These are phyloP conservation scores for Mesitornis unicolor DNA, from an alignment of 2,113 vertebrate genomes.

Conservation along the genomic window DNA sequence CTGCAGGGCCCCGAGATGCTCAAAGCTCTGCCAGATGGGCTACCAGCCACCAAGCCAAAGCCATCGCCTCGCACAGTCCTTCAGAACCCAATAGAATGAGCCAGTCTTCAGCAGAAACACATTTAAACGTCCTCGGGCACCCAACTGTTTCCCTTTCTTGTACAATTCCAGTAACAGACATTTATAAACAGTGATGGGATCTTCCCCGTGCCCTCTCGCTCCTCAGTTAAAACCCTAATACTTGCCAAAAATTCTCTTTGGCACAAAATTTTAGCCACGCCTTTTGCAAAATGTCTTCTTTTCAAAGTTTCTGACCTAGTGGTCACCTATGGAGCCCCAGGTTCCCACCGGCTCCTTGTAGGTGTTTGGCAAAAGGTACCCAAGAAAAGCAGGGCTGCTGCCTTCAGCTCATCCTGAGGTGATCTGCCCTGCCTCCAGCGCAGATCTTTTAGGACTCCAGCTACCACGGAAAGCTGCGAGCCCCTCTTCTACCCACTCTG, in stretches of 20 bases:
- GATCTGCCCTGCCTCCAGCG: fast-evolving
- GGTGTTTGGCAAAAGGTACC: neutral
- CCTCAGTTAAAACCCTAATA: neutral
- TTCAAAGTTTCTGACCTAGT: neutral
- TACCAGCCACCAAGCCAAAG: neutral
- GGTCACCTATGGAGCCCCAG: fast-evolving
- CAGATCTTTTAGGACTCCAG: neutral
- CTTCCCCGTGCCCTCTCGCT: neutral
- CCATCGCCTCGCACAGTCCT: neutral
- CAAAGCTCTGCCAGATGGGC: neutral
- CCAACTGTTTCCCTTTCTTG: neutral
- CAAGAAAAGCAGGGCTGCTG: neutral
- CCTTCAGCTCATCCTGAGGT: neutral
- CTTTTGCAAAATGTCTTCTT: neutral
- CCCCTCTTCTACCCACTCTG: neutral
- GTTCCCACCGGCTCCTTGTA: neutral
- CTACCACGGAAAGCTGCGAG: neutral
- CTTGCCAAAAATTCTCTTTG: neutral
- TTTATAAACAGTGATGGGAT: neutral
- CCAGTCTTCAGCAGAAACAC: neutral
- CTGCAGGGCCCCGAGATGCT: neutral
- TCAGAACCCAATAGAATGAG: neutral
- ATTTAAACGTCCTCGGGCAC: neutral
- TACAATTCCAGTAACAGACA: neutral
- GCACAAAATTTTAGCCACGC: neutral